Evolutionary conservation across 2,113 vertebrate genomes (phyloP).

Genomic region (Nesogale talazaci): DNA sequence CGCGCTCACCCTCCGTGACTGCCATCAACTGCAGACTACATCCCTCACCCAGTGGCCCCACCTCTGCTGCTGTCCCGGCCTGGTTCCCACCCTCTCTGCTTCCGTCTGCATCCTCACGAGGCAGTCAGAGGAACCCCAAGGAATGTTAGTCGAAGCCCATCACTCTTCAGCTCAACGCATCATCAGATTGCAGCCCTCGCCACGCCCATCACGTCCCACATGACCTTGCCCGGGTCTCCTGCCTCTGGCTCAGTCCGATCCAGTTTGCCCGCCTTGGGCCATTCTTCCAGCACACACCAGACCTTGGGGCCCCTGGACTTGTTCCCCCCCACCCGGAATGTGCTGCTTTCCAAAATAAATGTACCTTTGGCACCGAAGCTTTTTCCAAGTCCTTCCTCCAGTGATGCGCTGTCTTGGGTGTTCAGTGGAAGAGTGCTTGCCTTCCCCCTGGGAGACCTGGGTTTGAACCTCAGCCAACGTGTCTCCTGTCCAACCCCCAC

Average conservation of each 20-base stretch:
- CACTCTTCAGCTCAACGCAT: neutral
- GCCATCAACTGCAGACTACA: neutral
- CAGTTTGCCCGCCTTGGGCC: neutral
- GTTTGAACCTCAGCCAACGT: neutral
- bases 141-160: no score
- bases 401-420: neutral
- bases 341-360: neutral
- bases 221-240: neutral
- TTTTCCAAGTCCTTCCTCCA: neutral
- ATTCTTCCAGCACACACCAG: no score
- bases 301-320: neutral
- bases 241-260: neutral
- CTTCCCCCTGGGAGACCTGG: no score
- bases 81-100: neutral
- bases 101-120: rapidly evolving
- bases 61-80: neutral
- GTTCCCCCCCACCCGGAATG: neutral
- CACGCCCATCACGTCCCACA: rapidly evolving
- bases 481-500: neutral
- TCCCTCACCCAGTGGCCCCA: no score
- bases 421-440: neutral
- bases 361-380: neutral
- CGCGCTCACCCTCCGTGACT: neutral
- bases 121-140: neutral
- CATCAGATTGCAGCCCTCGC: neutral